Conservation (phyloP, 2,888 invertebrate species). For the Brachyptera putata region DNA sequence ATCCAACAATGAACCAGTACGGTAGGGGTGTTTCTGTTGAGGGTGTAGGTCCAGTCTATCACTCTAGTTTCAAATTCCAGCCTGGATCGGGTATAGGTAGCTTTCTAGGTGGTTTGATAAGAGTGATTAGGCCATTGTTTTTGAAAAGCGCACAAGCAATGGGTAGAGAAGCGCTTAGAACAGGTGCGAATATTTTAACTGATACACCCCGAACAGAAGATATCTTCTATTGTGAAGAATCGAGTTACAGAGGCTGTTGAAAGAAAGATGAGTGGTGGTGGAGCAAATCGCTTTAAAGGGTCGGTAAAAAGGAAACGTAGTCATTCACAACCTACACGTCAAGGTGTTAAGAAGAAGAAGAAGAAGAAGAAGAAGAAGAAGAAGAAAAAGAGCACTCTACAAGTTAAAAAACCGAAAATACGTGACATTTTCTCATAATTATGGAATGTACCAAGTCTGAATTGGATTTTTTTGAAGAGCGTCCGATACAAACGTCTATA, state of each 20-base stretch:
- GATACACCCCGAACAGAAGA: not conserved
- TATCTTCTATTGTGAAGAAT: not conserved
- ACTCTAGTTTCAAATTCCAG: not conserved
- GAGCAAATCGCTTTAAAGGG: not conserved
- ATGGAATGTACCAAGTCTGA: not conserved
- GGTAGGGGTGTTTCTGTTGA: too few relatives aligned
- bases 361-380: not conserved
- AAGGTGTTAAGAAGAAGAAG: too few relatives aligned
- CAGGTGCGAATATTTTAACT: not conserved
- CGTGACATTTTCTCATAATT: too few relatives aligned
- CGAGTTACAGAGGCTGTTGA: not conserved
- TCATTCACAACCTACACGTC: not conserved
- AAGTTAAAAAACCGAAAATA: not conserved
- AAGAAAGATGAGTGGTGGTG: not conserved
- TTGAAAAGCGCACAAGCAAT: not conserved
- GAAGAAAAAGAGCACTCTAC: not conserved
- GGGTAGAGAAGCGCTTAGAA: not conserved
- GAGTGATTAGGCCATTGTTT: not conserved
- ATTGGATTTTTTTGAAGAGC: not conserved
- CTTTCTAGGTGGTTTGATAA: not conserved
- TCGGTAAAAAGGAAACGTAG: not conserved
- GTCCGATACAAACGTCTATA: not conserved
- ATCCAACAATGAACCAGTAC: too few relatives aligned
- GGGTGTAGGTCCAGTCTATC: too few relatives aligned
- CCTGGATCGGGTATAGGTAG: not conserved